Conservation (phyloP, 2,888 invertebrate genomes). For the Sepioteuthis lessoniana region DNA sequence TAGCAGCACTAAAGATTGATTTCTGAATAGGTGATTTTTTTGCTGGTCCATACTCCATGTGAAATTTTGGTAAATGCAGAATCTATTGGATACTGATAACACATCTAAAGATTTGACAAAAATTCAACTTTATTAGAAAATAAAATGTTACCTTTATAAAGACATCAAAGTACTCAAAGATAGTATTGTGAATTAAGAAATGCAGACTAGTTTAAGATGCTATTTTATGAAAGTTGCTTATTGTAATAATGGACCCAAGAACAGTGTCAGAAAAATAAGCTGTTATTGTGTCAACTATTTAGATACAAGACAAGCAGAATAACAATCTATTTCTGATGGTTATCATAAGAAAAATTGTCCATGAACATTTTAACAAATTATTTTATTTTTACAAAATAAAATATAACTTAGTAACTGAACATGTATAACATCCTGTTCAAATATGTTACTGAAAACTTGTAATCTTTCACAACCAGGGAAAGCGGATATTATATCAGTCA, state of each 20-base stretch:
- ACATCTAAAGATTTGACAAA: too few relatives aligned
- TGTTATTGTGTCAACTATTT: too few relatives aligned
- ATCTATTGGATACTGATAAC: too few relatives aligned
- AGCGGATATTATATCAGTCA: neutral
- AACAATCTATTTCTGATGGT: neutral
- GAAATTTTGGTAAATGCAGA: neutral
- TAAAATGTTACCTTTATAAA: neutral
- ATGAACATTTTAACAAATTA: neutral
- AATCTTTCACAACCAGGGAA: neutral
- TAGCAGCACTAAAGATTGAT: neutral
- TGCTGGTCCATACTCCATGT: too few relatives aligned
- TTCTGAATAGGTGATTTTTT: neutral
- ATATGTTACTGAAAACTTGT: neutral
- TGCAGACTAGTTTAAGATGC: neutral
- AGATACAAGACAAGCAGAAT: too few relatives aligned
- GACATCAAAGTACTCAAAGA: too few relatives aligned
- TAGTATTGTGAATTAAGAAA: neutral
- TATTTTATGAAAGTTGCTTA: neutral
- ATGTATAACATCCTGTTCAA: neutral
- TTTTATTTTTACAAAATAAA: neutral
- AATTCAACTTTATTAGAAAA: too few relatives aligned
- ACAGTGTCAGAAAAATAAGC: too few relatives aligned
- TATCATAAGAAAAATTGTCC: neutral
- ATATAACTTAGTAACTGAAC: neutral
- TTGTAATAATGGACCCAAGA: neutral